Evolutionary conservation across 2,888 invertebrate species (phyloP).

Genomic region (Dromius quadrimaculatus): DNA sequence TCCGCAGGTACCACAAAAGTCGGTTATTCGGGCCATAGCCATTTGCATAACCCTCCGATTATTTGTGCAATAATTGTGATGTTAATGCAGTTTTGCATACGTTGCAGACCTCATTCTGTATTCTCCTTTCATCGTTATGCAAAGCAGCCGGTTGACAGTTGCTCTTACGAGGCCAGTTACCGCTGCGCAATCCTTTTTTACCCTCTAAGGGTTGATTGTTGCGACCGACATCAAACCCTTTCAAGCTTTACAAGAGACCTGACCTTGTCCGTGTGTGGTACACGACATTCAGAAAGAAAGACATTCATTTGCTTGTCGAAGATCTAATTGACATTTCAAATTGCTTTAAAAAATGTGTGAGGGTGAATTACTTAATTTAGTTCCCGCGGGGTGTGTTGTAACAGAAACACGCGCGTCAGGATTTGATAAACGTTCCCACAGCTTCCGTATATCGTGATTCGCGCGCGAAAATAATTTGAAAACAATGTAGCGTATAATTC

Average conservation of each 20-base stretch:
- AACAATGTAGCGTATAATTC: slow-evolving; percentile 65
- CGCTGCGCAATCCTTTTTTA: slow-evolving; percentile 25
- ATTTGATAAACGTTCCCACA: slow-evolving; percentile 42
- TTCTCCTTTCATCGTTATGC: slow-evolving; percentile 36
- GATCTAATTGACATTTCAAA: not conserved
- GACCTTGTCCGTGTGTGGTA: not conserved
- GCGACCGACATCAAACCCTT: slow-evolving; percentile 25
- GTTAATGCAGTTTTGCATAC: slow-evolving; percentile 45
- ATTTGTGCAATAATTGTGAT: slow-evolving; percentile 47
- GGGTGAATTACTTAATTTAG: slow-evolving; percentile 35
- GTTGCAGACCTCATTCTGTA: not conserved
- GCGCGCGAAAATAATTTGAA: slow-evolving; percentile 62
- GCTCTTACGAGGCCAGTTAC: slow-evolving; percentile 48
- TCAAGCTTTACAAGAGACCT: not conserved
- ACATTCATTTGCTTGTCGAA: not conserved
- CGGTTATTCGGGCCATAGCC: slow-evolving; percentile 30
- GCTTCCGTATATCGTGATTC: slow-evolving; percentile 56
- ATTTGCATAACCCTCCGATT: slow-evolving; percentile 45
- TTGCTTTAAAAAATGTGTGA: slow-evolving; percentile 6
- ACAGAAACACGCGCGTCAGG: slow-evolving; percentile 31
- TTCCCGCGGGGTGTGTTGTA: not conserved
- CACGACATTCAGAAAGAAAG: not conserved
- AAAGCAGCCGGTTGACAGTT: slow-evolving; percentile 43
- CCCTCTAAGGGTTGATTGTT: slow-evolving; percentile 9
- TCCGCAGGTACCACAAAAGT: slow-evolving; percentile 25